These are phyloP conservation scores for Malurus leucopterus DNA, from an alignment of 2,797 vertebrate species.

Conservation along the genomic window DNA sequence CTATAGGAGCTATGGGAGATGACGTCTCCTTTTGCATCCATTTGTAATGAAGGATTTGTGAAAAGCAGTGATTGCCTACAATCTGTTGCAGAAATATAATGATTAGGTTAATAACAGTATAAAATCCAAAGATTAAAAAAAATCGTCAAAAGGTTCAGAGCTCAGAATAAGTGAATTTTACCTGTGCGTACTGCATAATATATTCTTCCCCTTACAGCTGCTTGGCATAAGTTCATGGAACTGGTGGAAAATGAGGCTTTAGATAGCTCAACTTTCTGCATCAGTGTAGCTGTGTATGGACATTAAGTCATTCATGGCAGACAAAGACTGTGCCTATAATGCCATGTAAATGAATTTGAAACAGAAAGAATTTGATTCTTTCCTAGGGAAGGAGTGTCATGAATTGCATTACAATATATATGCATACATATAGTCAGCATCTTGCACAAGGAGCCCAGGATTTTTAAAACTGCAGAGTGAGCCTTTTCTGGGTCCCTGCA, in stretches of 20 bases:
- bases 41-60: not conserved
- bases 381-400: not conserved
- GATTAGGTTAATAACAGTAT: not conserved
- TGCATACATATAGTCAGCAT: not conserved
- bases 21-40: not conserved
- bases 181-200: not conserved
- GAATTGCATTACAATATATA: not conserved
- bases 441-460: not conserved
- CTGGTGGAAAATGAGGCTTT: not conserved
- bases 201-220: not conserved
- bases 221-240: not conserved
- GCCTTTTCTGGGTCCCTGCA: slow-evolving; percentile 17
- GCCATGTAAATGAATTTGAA: not conserved
- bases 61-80: not conserved
- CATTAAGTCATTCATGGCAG: not conserved
- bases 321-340: not conserved
- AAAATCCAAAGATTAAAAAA: not conserved
- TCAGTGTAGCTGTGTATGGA: not conserved
- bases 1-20: not conserved
- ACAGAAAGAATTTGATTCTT: not conserved
- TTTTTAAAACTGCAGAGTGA: slow-evolving; percentile 7
- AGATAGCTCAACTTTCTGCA: not conserved
- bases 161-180: not conserved
- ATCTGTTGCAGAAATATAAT: not conserved
- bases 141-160: not conserved